phyloP scores from a whole-genome alignment of 64 coral and sea anemone species.

The Actinia equina region DNA sequence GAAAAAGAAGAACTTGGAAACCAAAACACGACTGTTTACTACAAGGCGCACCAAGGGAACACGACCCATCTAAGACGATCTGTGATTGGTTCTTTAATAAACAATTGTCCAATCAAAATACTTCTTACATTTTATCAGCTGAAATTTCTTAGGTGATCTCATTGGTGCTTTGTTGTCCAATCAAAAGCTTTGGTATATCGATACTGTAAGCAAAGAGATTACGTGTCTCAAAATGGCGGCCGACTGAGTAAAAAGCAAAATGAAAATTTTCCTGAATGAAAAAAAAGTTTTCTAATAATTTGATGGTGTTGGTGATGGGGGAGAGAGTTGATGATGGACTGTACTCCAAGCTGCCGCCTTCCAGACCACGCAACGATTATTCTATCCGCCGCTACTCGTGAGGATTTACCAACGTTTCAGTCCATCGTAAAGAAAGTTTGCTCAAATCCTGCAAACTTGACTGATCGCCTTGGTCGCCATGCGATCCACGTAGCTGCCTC shows the following conservation, averaged over 20 bases:
- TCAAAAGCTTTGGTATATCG: background rate
- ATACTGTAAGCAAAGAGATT: background rate
- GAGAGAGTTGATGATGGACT: conserved; percentile 52
- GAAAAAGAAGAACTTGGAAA: background rate
- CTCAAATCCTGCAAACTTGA: conserved; percentile 45
- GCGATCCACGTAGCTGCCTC: conserved; percentile 85
- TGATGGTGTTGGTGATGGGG: conserved; percentile 38
- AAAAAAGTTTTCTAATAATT: background rate
- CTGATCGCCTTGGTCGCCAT: conserved; percentile 63
- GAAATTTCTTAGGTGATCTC: background rate
- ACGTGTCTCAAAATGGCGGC: conserved; percentile 94
- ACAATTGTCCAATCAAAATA: background rate
- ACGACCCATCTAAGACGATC: background rate
- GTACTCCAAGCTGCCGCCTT: conserved; percentile 62
- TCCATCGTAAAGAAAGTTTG: conserved; percentile 60
- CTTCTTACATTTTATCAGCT: background rate
- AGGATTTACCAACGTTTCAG: conserved; percentile 52
- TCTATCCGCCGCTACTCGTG: conserved; percentile 65
- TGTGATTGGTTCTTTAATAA: background rate
- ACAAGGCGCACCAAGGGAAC: conserved; percentile 22
- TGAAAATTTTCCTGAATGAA: background rate
- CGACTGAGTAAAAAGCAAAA: background rate
- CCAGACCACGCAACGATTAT: conserved; percentile 50
- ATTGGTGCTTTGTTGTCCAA: conserved; percentile 31
- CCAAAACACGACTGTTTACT: conserved; percentile 8